Conservation (phyloP, 2,797 vertebrate species). For the Crocidura indochinensis region DNA sequence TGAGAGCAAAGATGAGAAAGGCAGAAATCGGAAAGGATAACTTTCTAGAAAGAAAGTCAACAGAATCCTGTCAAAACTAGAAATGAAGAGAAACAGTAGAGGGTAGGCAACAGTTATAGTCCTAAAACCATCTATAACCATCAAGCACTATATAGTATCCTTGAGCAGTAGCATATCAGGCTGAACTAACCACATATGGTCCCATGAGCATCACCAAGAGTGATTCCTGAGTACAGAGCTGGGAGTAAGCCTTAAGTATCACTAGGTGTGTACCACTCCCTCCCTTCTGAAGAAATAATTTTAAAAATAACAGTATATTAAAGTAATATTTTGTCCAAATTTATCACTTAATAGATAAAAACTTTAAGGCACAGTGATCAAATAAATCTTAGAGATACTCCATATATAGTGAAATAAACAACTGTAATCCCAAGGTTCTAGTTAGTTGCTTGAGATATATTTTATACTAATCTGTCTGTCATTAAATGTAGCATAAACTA, state of each 20-base stretch:
- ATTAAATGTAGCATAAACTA: not conserved
- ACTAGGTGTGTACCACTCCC: no score
- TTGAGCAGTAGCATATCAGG: no score
- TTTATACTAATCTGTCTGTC: conserved; percentile 17
- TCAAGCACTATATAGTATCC: no score
- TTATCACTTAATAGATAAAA: conserved; percentile 33
- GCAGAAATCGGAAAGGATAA: not conserved
- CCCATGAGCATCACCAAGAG: no score
- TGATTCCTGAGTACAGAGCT: no score
- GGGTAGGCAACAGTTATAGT: not conserved
- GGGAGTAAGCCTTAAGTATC: no score
- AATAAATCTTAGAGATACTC: not conserved
- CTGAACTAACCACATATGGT: no score
- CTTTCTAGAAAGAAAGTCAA: not conserved
- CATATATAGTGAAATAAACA: not conserved
- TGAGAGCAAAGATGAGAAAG: not conserved
- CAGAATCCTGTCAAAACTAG: not conserved
- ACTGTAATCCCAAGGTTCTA: conserved; percentile 12
- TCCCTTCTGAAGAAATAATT: no score
- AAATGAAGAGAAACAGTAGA: not conserved
- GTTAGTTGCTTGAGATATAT: not conserved
- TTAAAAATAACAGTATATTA: not conserved
- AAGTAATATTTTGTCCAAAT: not conserved
- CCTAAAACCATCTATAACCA: not conserved
- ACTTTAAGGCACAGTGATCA: not conserved